phyloP scores from a whole-genome alignment of 1,140 invertebrate genomes.

The Brachionus calyciflorus region DNA sequence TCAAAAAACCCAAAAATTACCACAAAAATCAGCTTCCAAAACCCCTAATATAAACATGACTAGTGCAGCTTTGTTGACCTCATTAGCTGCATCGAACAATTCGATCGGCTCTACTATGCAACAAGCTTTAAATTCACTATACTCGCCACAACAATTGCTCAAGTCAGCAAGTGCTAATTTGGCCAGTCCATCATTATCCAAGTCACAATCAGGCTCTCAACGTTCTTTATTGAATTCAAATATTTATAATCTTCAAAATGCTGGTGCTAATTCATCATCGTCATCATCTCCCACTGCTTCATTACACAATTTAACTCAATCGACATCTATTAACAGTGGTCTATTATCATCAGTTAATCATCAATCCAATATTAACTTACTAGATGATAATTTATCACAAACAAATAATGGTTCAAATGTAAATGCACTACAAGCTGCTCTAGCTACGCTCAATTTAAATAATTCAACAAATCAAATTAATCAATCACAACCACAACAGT shows the following conservation, averaged over 20 bases:
- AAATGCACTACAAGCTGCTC: constrained; percentile 1
- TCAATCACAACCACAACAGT: background rate
- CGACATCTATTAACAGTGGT: background rate
- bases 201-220: constrained; percentile 7
- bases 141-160: constrained; percentile 17
- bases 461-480: too few species aligned
- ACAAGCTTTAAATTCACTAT: constrained; percentile 23
- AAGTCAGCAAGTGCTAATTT: constrained; percentile 16
- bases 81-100: background rate
- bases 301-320: constrained; percentile 12
- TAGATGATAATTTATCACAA: constrained; percentile 1
- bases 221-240: background rate
- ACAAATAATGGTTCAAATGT: background rate
- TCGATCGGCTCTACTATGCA: constrained; percentile 25
- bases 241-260: background rate
- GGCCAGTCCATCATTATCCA: background rate
- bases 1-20: background rate
- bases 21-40: background rate
- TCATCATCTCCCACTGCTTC: constrained; percentile 14
- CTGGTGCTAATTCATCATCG: background rate
- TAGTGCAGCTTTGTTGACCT: background rate
- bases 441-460: background rate
- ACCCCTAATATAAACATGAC: constrained; percentile 3
- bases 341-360: background rate
- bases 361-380: background rate